A percentile compares a stretch with the other conserved stretches of the same genome.
Conservation (phyloP, 2,888 invertebrate species). For the Nymphalis polychloros region DNA sequence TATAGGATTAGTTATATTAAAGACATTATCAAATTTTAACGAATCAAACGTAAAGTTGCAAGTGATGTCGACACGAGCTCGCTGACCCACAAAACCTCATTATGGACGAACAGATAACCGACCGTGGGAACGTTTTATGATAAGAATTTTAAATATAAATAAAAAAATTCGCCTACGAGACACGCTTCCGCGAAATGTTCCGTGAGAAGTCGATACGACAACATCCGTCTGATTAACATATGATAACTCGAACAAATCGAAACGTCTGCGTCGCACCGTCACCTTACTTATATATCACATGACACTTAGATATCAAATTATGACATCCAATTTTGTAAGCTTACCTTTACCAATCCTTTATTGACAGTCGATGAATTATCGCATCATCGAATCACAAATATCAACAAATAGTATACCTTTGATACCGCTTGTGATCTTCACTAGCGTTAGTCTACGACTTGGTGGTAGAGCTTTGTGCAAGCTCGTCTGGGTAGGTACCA, state of each 20-base stretch:
- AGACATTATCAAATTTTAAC: constrained; percentile 14
- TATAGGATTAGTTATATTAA: not conserved
- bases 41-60: constrained; percentile 16
- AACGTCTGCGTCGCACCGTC: not conserved
- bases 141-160: constrained; percentile 44
- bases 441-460: too few relatives aligned
- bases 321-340: constrained; percentile 5
- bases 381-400: not conserved
- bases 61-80: constrained; percentile 16
- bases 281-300: not conserved
- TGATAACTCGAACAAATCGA: constrained; percentile 39
- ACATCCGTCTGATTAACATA: constrained; percentile 41
- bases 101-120: constrained; percentile 48
- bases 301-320: not conserved
- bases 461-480: too few relatives aligned
- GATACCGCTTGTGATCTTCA: too few relatives aligned
- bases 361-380: not conserved
- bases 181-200: constrained; percentile 55
- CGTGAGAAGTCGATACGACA: constrained; percentile 48
- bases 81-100: constrained; percentile 32
- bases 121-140: constrained; percentile 67
- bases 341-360: not conserved
- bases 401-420: too few relatives aligned
- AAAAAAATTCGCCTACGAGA: constrained; percentile 54
- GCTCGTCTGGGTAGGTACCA: too few relatives aligned